A percentile compares a stretch with the other conserved stretches of the same genome.
phyloP scores from a whole-genome alignment of 2,888 invertebrate genomes.

The Odontomyia ornata region DNA sequence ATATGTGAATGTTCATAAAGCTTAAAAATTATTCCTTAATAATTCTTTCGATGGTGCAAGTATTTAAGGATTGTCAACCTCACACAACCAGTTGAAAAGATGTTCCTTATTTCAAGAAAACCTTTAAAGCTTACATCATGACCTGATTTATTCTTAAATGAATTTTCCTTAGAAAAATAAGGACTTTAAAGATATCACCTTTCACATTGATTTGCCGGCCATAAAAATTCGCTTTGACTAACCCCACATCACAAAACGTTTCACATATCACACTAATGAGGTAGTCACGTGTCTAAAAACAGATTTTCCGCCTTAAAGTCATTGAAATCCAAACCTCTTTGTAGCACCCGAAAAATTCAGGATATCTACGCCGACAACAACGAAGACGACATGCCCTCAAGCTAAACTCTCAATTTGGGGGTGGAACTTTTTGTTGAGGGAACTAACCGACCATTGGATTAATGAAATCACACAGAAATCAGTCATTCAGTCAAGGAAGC shows the following conservation, averaged over 20 bases:
- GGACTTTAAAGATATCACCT: constrained; percentile 32
- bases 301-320: constrained; percentile 45
- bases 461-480: constrained; percentile 35
- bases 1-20: too few species aligned
- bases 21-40: too few species aligned
- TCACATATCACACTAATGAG: constrained; percentile 52
- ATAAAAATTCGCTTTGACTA: background rate
- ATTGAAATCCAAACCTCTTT: constrained; percentile 41
- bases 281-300: constrained; percentile 50
- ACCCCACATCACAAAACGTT: constrained; percentile 41
- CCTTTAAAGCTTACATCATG: background rate
- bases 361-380: background rate
- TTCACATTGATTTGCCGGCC: background rate
- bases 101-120: too few species aligned
- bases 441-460: constrained; percentile 30
- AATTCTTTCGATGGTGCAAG: too few species aligned
- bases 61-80: too few species aligned
- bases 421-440: constrained; percentile 16
- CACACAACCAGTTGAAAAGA: too few species aligned
- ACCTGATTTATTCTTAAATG: background rate
- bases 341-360: background rate
- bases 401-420: constrained; percentile 30
- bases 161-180: constrained; percentile 36
- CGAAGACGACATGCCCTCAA: constrained; percentile 10
- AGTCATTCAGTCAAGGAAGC: constrained; percentile 9